Evolutionary conservation across 2,113 vertebrate genomes (phyloP), one percentile per base, ranked within the genome.

Genomic region (Nematolebias whitei): DNA sequence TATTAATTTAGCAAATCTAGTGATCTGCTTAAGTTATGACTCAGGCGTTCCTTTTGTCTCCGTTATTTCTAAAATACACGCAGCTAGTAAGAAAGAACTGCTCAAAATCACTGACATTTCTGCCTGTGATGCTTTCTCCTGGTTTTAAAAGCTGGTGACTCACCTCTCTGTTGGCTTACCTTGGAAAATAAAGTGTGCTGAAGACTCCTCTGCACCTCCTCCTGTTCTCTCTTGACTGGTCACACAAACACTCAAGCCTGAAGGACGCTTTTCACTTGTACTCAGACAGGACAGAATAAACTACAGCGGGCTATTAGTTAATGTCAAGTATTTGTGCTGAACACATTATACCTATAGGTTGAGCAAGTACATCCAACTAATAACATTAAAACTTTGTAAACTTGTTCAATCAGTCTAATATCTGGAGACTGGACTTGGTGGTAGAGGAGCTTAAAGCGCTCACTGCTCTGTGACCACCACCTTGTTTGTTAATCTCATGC

Each of bases 131-230:
- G 47, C 51, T 32, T 38, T 6, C 43, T 66, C 13, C 54, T 58
- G 9, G 48, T 40, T 54, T 75, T 71, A 44, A 72, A 69, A 74
- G 26, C 56, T 26, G 58, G 74, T 72, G 74, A 64, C 76, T 79
- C 69, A 67, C 78, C 71, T 61, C 72, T 61, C 40, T 56, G 38
- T 72, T 69, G 63, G 41, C 83, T 83, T 78, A 26, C 55, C 72
- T 76, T 73, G 56, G 70, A 85, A 71, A 67, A 23, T 44, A 15
- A 55, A 24, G 32, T 29, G 60, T 50, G 58, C 77, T 63, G 64
- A 74, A 79, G 73, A 74, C 74, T 66, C 48, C 3, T 7, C 45
- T 50, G 54, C 22, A 16, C 18, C 26, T 63, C 32, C 54, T 49
- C 24, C 62, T 78, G 47, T 60, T 59, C 38, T 68, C 39, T 53